Conservation (phyloP, 2,888 invertebrate genomes). For the Clanis bilineata region DNA sequence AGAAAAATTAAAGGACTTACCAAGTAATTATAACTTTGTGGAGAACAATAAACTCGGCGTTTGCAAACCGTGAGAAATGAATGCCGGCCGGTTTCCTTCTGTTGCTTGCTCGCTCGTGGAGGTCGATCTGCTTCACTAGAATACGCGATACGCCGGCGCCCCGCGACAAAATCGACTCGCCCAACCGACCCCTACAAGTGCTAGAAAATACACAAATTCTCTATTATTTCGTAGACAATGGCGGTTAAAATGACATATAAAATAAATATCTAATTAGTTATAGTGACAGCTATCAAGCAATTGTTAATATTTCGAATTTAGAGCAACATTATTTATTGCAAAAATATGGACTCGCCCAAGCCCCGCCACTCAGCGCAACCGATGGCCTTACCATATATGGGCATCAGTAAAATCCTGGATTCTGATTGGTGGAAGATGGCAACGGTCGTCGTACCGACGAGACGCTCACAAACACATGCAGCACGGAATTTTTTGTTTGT, state of each 20-base stretch:
- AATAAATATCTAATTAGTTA: not conserved
- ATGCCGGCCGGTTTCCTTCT: slow-evolving; percentile 71
- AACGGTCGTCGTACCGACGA: slow-evolving; percentile 75
- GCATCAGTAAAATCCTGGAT: slow-evolving; percentile 86
- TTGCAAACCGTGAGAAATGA: slow-evolving; percentile 71
- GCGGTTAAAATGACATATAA: not conserved
- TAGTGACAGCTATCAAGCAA: slow-evolving; percentile 50
- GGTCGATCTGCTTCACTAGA: slow-evolving; percentile 70
- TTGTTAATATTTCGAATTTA: slow-evolving; percentile 57
- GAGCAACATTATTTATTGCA: slow-evolving; percentile 49
- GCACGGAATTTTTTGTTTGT: slow-evolving; percentile 41
- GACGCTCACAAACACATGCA: slow-evolving; percentile 47
- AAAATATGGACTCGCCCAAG: slow-evolving; percentile 74
- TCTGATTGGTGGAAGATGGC: slow-evolving; percentile 84
- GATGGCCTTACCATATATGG: slow-evolving; percentile 91
- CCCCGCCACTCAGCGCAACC: slow-evolving; percentile 74
- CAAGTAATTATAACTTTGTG: slow-evolving; percentile 41
- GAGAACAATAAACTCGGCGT: slow-evolving; percentile 52
- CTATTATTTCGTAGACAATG: slow-evolving; percentile 18
- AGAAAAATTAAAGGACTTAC: slow-evolving; percentile 47
- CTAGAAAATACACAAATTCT: slow-evolving; percentile 50
- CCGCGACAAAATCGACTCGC: slow-evolving; percentile 62
- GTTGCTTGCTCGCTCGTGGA: slow-evolving; percentile 59
- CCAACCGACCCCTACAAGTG: slow-evolving; percentile 63
- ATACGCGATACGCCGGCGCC: slow-evolving; percentile 61